Evolutionary conservation across 2,113 vertebrate genomes (phyloP), one percentile per base, ranked within the genome.

Genomic region (Anguilla rostrata): DNA sequence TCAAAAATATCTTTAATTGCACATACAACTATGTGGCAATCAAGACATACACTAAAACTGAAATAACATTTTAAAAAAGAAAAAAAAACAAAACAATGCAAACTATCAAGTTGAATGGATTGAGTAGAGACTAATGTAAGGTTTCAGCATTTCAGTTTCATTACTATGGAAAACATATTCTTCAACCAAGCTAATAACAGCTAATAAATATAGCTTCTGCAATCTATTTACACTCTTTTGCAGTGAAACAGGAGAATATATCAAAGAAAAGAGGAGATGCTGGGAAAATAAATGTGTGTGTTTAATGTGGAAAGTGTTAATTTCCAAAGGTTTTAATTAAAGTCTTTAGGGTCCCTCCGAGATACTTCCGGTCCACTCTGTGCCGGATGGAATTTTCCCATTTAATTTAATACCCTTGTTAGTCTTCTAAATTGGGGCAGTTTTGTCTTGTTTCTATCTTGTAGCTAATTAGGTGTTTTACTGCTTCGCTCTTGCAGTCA

Each of bases 311-410:
- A 86, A 90, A 89, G 88, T 93, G 89, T 91, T 14, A 4, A 90
- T 84, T 86, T 81, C 85, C 83, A 56, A 85, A 88, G 88, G 88
- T 88, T 92, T 63, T 93, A 92, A 93, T 94, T 93, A 93, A 87
- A 89, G 87, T 87, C 86, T 87, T 87, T 88, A 86, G 87, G 85
- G 93, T 91, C 92, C 87, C 84, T 89, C 60, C 11, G 11, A 83
- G 90, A 78, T 89, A 91, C 87, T 89, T 86, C 82, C 80, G 16
- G 80, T 34, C 80, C 11, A 29, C 26, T 46, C 80, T 46, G 40
- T 22, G 80, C 40, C 18, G 80, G 39, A 41, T 81, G 71, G 2
- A 39, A 81, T 81, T 81, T 18, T 41, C 40, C 18, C 46, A 18
- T 75, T 34, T 75, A 75, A 75, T 75, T 75, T 29, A 75, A 75